These are phyloP conservation scores for Daphoenositta chrysoptera DNA, from an alignment of 2,113 vertebrate species.

Conservation along the genomic window DNA sequence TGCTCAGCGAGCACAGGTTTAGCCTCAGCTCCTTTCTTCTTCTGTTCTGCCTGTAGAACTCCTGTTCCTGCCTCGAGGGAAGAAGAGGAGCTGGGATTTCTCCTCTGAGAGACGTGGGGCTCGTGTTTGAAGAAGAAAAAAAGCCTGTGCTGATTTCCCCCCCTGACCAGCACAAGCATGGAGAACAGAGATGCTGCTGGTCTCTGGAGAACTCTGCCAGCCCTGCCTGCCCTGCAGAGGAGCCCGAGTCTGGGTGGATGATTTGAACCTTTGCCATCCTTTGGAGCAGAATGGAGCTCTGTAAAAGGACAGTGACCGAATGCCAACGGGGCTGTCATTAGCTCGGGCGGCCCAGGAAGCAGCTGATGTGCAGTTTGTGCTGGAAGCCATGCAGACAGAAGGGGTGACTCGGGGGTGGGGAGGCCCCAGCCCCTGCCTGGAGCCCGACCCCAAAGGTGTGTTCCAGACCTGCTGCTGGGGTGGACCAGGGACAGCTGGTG, in stretches of 20 bases:
- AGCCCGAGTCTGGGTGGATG: not conserved
- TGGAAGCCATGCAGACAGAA: constrained; percentile 29
- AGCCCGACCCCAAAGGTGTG: not conserved
- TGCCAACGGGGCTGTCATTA: constrained; percentile 26
- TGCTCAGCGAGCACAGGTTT: not conserved
- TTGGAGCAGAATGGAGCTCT: constrained; percentile 48
- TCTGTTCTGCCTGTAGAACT: not conserved
- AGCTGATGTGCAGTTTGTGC: constrained; percentile 24
- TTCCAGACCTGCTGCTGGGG: not conserved
- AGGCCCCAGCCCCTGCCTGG: not conserved
- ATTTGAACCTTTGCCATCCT: constrained; percentile 21
- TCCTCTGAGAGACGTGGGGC: not conserved
- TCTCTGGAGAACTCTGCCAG: not conserved
- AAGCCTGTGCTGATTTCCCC: not conserved
- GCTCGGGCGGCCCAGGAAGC: not conserved
- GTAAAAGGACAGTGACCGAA: not conserved
- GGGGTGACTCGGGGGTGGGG: not conserved
- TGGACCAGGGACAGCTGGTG: not conserved
- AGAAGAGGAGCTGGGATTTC: not conserved
- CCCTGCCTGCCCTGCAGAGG: not conserved
- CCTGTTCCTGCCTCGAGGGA: not conserved
- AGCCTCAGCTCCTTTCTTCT: not conserved
- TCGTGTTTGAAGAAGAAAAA: not conserved
- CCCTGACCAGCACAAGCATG: not conserved
- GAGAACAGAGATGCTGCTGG: not conserved